A percentile compares a stretch with the other conserved stretches of the same genome.
Evolutionary conservation across 35 echinoderm and acorn worm species (phyloP).

Genomic region (Heliocidaris erythrogramma): DNA sequence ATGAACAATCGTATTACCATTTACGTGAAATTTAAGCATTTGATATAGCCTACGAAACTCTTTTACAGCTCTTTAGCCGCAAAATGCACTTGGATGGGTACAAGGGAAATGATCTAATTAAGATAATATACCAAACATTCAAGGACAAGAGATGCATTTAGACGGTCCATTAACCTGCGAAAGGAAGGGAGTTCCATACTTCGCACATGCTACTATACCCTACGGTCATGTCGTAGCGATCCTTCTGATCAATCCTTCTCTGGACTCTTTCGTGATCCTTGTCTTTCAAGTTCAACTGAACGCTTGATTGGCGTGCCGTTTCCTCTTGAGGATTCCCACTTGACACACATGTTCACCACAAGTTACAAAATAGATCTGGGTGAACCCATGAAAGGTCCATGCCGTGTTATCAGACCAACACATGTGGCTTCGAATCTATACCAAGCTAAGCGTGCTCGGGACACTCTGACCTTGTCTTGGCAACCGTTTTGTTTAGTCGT

Average conservation of each 20-base stretch:
- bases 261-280: neutral
- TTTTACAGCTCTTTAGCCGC: neutral
- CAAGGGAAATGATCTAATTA: neutral
- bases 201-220: neutral
- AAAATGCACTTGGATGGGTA: neutral
- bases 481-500: no score
- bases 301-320: neutral
- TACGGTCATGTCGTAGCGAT: neutral
- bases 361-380: neutral
- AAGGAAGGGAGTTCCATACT: neutral
- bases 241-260: neutral
- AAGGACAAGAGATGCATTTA: neutral
- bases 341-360: neutral
- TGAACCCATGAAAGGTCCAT: neutral
- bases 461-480: no score
- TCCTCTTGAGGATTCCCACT: neutral
- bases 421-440: neutral
- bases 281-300: conserved; percentile 4
- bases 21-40: no score
- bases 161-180: neutral
- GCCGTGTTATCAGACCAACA: neutral
- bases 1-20: no score
- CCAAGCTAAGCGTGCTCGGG: neutral
- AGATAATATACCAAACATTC: neutral
- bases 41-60: no score